Evolutionary conservation across 1,140 invertebrate species (phyloP).

Genomic region (Brachionus paranguensis): DNA sequence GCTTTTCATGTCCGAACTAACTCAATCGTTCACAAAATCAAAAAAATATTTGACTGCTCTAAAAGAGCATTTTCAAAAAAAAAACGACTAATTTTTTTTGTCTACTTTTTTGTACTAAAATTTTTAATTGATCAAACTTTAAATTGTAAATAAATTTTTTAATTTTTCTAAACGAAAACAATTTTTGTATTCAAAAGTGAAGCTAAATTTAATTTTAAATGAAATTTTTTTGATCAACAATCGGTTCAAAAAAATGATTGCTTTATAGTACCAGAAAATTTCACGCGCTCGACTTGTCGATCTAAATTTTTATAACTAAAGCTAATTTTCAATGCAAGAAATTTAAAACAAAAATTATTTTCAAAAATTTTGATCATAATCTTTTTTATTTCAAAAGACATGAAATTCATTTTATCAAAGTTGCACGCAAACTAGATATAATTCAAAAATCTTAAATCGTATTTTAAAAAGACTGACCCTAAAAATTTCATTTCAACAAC

Average conservation of each 20-base stretch:
- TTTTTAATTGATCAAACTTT: background rate
- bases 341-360: background rate
- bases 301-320: background rate
- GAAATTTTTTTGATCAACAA: background rate
- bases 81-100: background rate
- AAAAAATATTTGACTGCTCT: background rate
- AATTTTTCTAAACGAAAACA: background rate
- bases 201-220: background rate
- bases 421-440: background rate
- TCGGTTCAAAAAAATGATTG: background rate
- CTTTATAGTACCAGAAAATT: background rate
- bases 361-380: background rate
- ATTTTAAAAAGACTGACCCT: background rate
- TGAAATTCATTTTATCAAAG: background rate
- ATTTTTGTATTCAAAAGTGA: background rate
- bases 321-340: background rate
- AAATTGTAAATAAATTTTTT: background rate
- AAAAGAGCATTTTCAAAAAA: constrained; percentile 21
- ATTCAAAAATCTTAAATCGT: background rate
- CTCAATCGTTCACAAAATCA: background rate
- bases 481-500: background rate
- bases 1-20: background rate
- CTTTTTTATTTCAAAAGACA: background rate
- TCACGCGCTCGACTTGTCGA: background rate
- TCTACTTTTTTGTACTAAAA: background rate